Conservation (phyloP, 2,888 invertebrate species). For the Omphaloscelis lunosa region DNA sequence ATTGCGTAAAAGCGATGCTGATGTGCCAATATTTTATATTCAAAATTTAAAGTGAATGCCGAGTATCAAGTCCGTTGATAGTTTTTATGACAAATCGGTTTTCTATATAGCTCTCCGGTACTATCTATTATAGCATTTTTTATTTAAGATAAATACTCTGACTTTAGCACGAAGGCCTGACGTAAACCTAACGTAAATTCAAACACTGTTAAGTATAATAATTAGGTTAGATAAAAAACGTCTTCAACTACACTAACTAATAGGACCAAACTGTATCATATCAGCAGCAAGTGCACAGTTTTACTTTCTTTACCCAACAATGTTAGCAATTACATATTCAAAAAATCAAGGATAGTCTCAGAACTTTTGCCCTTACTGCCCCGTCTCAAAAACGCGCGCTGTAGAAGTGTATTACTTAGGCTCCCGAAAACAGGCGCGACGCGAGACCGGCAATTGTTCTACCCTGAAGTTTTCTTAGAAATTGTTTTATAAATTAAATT, state of each 20-base stretch:
- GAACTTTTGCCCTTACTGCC: neutral
- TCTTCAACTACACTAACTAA: constrained; percentile 1
- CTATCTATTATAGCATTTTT: neutral
- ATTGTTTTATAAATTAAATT: no score
- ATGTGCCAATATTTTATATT: constrained; percentile 21
- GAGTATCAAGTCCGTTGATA: constrained; percentile 10
- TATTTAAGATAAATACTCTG: no score
- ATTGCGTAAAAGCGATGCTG: constrained; percentile 30
- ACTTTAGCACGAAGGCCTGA: neutral
- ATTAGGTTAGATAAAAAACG: neutral
- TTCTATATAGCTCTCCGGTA: neutral
- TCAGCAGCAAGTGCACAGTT: neutral
- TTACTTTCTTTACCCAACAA: neutral
- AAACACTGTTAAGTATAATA: neutral
- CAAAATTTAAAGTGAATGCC: constrained; percentile 33
- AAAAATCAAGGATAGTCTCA: neutral
- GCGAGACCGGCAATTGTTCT: no score
- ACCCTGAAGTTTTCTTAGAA: no score
- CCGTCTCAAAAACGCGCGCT: neutral
- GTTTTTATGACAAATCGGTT: constrained; percentile 4
- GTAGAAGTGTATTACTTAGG: neutral
- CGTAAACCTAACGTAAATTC: neutral
- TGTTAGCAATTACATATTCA: neutral
- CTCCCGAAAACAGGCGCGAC: no score
- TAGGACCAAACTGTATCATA: neutral